These are phyloP conservation scores for Theretra japonica DNA, from an alignment of 2,888 invertebrate genomes.

Conservation along the genomic window DNA sequence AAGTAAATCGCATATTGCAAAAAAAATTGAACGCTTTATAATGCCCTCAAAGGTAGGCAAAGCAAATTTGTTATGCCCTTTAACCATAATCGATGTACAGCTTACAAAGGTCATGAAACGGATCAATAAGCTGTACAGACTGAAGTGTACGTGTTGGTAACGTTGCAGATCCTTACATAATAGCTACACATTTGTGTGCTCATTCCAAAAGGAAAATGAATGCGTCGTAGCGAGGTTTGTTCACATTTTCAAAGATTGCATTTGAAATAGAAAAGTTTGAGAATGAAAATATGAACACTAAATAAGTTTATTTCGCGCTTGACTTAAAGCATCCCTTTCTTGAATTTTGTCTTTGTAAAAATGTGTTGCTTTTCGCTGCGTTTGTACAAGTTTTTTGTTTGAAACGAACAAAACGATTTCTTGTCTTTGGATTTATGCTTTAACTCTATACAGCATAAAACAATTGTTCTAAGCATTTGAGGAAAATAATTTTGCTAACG, in stretches of 20 bases:
- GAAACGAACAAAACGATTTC: too few relatives aligned
- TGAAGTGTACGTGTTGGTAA: background rate
- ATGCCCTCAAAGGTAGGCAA: background rate
- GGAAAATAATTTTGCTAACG: too few relatives aligned
- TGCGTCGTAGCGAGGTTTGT: too few relatives aligned
- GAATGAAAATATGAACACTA: background rate
- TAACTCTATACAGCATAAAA: too few relatives aligned
- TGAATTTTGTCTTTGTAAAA: background rate
- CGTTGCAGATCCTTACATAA: slow-evolving; percentile 2
- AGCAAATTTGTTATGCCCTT: background rate
- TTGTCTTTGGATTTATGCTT: too few relatives aligned
- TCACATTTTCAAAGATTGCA: background rate
- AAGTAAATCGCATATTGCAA: too few relatives aligned
- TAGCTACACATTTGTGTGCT: background rate
- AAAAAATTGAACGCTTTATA: too few relatives aligned
- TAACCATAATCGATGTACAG: background rate
- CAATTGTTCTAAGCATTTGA: too few relatives aligned
- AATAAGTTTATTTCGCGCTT: background rate
- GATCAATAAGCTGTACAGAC: background rate
- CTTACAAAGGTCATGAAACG: slow-evolving; percentile 3
- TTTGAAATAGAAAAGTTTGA: background rate
- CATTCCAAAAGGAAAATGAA: too few relatives aligned
- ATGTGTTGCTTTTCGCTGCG: background rate
- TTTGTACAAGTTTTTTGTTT: too few relatives aligned
- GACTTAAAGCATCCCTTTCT: background rate